These are phyloP conservation scores for Microctonus brassicae DNA, from an alignment of 2,888 invertebrate genomes.

Conservation along the genomic window DNA sequence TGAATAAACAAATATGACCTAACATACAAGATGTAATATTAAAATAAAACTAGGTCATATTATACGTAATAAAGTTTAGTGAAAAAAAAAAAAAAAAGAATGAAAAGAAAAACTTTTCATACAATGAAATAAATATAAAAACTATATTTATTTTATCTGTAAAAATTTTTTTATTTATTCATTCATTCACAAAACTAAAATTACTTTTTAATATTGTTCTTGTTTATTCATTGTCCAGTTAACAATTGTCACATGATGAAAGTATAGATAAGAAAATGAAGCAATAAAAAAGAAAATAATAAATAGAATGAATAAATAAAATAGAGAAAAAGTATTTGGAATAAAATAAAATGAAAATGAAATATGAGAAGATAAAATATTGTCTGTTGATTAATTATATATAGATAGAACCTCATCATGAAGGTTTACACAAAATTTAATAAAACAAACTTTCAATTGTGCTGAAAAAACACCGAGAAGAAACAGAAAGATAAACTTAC, in stretches of 20 bases:
- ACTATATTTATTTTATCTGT: too few species aligned
- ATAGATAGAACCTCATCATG: not conserved
- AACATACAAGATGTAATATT: not conserved
- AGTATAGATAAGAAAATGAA: not conserved
- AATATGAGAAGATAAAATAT: not conserved
- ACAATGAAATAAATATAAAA: not conserved
- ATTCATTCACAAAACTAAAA: too few species aligned
- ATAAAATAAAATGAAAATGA: not conserved
- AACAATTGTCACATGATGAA: not conserved
- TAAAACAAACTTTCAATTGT: constrained; percentile 30
- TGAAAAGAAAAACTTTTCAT: not conserved
- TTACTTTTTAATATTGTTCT: too few species aligned
- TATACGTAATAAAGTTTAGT: not conserved
- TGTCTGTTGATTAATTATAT: not conserved
- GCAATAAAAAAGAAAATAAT: not conserved
- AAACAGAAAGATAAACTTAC: not conserved
- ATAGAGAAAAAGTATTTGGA: not conserved
- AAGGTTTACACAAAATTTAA: constrained; percentile 24
- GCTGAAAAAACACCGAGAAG: not conserved
- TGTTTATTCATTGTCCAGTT: not conserved
- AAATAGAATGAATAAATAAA: not conserved
- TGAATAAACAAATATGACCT: not conserved
- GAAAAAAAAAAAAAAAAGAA: not conserved
- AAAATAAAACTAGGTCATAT: not conserved
- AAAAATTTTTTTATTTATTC: too few species aligned